These are phyloP conservation scores for Plectropomus leopardus DNA, from an alignment of 2,113 vertebrate genomes.

Conservation along the genomic window DNA sequence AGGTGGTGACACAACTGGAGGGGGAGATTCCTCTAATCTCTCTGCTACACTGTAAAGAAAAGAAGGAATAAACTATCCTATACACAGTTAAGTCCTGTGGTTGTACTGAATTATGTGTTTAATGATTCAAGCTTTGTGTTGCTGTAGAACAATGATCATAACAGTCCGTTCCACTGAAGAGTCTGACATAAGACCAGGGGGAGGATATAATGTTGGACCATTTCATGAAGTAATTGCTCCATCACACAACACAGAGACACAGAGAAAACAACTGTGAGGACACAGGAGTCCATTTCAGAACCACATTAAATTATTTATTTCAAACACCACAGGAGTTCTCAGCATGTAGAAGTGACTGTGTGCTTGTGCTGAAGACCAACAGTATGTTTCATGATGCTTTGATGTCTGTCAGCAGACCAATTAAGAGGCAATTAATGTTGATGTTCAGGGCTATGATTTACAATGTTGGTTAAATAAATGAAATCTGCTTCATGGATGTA, in stretches of 20 bases:
- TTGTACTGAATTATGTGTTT: not conserved
- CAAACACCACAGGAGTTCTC: not conserved
- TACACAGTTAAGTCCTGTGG: too few species aligned
- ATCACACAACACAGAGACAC: conserved; percentile 42
- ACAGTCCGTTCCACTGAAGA: conserved; percentile 1
- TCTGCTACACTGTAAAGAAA: too few species aligned
- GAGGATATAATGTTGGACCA: conserved; percentile 26
- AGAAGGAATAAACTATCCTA: too few species aligned
- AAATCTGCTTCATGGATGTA: too few species aligned
- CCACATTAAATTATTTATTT: too few species aligned
- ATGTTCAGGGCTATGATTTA: too few species aligned
- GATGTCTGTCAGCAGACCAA: too few species aligned
- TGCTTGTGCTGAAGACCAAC: not conserved
- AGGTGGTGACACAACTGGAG: too few species aligned
- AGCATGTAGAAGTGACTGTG: not conserved
- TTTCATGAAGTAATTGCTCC: conserved; percentile 45
- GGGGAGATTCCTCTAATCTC: too few species aligned
- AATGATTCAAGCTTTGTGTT: not conserved
- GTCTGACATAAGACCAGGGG: conserved; percentile 35
- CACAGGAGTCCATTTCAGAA: conserved; percentile 11
- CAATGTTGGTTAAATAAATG: too few species aligned
- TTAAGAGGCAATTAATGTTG: too few species aligned
- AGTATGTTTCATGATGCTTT: too few species aligned
- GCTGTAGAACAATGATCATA: not conserved
- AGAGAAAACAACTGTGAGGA: conserved; percentile 16